These are phyloP conservation scores for Ophiodon elongatus DNA, from an alignment of 2,113 vertebrate species.

Conservation along the genomic window DNA sequence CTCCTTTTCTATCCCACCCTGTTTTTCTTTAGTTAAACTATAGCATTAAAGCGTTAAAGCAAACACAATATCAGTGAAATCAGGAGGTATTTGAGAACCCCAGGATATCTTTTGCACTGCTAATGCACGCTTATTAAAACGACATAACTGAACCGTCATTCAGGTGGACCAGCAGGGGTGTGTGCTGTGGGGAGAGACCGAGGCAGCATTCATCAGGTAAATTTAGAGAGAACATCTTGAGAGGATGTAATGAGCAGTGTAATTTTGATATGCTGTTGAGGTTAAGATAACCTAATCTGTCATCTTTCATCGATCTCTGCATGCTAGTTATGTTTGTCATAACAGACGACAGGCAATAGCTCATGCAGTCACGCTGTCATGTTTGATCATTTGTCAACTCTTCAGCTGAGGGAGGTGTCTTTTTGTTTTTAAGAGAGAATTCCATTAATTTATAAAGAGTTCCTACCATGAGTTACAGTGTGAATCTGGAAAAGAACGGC, in stretches of 20 bases:
- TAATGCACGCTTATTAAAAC: slow-evolving; percentile 62
- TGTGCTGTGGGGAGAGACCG: slow-evolving; percentile 20
- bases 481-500: slow-evolving; percentile 15
- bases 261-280: slow-evolving; percentile 58
- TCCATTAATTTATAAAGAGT: slow-evolving; percentile 48
- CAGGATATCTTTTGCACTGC: slow-evolving; percentile 52
- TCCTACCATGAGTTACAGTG: slow-evolving; percentile 20
- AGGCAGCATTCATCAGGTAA: slow-evolving; percentile 41
- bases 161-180: slow-evolving; percentile 36
- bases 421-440: slow-evolving; percentile 35
- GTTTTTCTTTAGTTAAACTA: slow-evolving; percentile 24
- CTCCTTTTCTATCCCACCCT: background rate
- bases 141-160: slow-evolving; percentile 50
- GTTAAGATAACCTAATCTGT: slow-evolving; percentile 75
- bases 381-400: slow-evolving; percentile 69
- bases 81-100: slow-evolving; percentile 60
- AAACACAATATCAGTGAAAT: slow-evolving; percentile 54
- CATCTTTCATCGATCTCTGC: slow-evolving; percentile 67
- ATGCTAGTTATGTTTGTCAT: slow-evolving; percentile 66
- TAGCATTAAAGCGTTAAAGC: slow-evolving; percentile 14
- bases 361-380: slow-evolving; percentile 61
- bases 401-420: slow-evolving; percentile 41
- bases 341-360: slow-evolving; percentile 57
- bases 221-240: slow-evolving; percentile 63
- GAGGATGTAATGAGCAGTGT: slow-evolving; percentile 61